Base-by-base conservation (phyloP, 2,113 vertebrate species). In the Ahaetulla prasina region DNA sequence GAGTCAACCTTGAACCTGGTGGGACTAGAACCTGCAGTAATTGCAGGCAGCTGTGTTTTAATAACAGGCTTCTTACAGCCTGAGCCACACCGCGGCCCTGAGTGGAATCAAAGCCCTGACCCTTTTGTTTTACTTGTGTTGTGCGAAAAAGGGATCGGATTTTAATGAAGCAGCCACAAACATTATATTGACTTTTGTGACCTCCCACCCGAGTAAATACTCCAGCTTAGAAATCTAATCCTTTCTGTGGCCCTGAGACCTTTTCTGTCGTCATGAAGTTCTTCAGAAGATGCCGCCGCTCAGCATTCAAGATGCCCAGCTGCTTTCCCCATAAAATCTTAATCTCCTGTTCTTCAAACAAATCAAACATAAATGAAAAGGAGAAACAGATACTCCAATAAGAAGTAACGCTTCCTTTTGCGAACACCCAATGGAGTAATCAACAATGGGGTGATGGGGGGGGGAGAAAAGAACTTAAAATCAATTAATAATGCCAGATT, bases 401-500 rank as follows among this genome's bases (percentile, higher is more conserved):
- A 96, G 90, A 95, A 93, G 92, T 89, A 88, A 55, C 74, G 8
- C 47, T 93, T 95, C 93, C 91, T 47, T 87, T 94, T 89, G 54
- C 85, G 92, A 91, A 74, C 3, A 89, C 92, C 93, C 16, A 39
- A 85, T 88, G 27, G 52, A 55, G 84, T 92, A 95, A 96, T 92
- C 91, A 89, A 95, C 91, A 93, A 94, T 92, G 88, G 92, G 30
- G 23, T n/a, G n/a, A n/a, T n/a, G n/a, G 18, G 39, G 18, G 12
- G 8, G 8, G 30, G 14, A 14, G 4, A 1, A 18, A 96, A 94
- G 96, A 95, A 94, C n/a, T 93, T 92, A 90, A 94, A 96, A 94
- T 92, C 95, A 96, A 95, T 94, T 90, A 96, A 96, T 95, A 96
- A 93, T 14, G 90, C 49, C 45, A 93, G 92, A 96, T 95, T 96